Evolutionary conservation across 2,888 invertebrate genomes (phyloP).

Genomic region (Brassicogethes aeneus): DNA sequence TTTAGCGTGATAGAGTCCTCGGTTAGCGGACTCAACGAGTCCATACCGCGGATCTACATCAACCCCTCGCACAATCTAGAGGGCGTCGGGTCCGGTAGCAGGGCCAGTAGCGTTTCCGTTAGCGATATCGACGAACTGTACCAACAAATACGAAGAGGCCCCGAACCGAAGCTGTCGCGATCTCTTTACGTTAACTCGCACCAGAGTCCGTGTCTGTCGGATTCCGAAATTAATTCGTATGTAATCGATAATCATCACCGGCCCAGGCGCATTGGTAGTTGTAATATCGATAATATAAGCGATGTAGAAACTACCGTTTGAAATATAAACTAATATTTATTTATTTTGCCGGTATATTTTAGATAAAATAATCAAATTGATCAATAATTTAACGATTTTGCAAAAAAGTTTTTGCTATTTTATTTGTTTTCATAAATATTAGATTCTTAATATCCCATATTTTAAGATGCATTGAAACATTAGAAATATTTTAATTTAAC

Average conservation of each 20-base stretch:
- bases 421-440: too few relatives aligned
- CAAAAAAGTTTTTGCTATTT: too few relatives aligned
- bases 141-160: conserved; percentile 53
- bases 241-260: conserved; percentile 22
- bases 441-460: too few relatives aligned
- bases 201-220: conserved; percentile 31
- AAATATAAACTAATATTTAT: background rate
- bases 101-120: conserved; percentile 46
- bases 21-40: conserved; percentile 10
- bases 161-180: conserved; percentile 27
- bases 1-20: conserved; percentile 31
- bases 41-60: conserved; percentile 37
- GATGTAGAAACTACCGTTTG: conserved; percentile 28
- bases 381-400: too few relatives aligned
- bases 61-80: conserved; percentile 41
- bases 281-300: conserved; percentile 20
- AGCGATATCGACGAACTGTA: conserved; percentile 62
- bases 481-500: too few relatives aligned
- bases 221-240: conserved; percentile 33
- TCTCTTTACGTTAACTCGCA: conserved; percentile 14
- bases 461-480: too few relatives aligned
- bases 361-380: too few relatives aligned
- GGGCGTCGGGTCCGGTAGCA: conserved; percentile 42
- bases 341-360: too few relatives aligned
- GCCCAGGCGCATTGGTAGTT: conserved; percentile 18